Conservation (phyloP, 1,140 invertebrate genomes). For the Drosophila kikkawai region DNA sequence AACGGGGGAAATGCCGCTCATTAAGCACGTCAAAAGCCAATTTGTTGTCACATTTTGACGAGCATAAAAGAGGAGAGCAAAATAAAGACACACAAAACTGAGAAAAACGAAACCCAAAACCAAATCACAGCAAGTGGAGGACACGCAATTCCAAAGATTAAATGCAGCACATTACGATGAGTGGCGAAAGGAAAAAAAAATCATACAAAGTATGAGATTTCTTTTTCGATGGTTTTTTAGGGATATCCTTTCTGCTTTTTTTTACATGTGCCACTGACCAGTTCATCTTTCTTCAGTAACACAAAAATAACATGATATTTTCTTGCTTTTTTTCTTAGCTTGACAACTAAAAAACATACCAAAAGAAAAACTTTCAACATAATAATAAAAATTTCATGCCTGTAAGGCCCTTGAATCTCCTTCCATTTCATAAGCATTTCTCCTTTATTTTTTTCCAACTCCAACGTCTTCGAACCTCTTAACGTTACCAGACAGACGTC, state of each 20-base stretch:
- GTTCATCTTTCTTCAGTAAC: conserved; percentile 72
- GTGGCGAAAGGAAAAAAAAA: conserved; percentile 5
- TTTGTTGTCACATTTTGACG: conserved; percentile 78
- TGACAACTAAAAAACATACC: conserved; percentile 17
- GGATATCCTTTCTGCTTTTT: conserved; percentile 18
- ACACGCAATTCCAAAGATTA: conserved; percentile 75
- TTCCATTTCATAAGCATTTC: conserved; percentile 5
- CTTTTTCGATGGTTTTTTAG: conserved; percentile 15
- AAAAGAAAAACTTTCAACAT: conserved; percentile 67
- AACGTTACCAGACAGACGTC: conserved; percentile 43
- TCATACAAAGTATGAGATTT: conserved; percentile 29
- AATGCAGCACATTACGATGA: conserved; percentile 74
- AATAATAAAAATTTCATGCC: conserved; percentile 81
- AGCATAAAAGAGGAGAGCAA: conserved; percentile 49
- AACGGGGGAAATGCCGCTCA: conserved; percentile 54
- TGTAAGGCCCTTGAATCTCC: conserved; percentile 17
- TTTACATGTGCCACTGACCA: conserved; percentile 48
- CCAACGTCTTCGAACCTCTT: conserved; percentile 20
- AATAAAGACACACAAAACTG: conserved; percentile 32
- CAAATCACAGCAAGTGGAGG: conserved; percentile 56
- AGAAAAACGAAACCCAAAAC: conserved; percentile 26
- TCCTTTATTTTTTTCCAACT: background rate
- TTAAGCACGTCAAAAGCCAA: conserved; percentile 79
- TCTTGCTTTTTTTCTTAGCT: background rate
- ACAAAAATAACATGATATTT: conserved; percentile 53